These are phyloP conservation scores for Ornithoptera priamus DNA, from an alignment of 2,888 invertebrate genomes.

Conservation along the genomic window DNA sequence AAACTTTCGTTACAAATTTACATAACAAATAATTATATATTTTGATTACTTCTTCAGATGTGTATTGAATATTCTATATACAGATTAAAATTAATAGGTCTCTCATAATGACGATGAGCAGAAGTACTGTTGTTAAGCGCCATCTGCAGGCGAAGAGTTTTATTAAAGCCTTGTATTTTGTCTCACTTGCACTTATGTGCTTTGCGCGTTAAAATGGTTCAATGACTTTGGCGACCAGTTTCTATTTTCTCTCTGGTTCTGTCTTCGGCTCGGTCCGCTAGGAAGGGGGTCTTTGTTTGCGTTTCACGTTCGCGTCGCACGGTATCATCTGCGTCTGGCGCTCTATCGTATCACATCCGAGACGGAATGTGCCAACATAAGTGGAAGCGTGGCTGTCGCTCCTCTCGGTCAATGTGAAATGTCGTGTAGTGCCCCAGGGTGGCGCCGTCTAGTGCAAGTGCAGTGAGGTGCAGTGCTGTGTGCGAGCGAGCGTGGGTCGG, in stretches of 20 bases:
- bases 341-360: constrained; percentile 68
- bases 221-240: constrained; percentile 78
- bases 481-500: constrained; percentile 71
- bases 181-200: constrained; percentile 69
- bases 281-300: constrained; percentile 79
- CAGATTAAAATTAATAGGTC: constrained; percentile 44
- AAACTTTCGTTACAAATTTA: too few relatives aligned
- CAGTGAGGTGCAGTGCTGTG: constrained; percentile 76
- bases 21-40: too few relatives aligned
- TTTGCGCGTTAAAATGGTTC: constrained; percentile 71
- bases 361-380: constrained; percentile 78
- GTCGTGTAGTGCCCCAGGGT: constrained; percentile 72
- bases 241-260: constrained; percentile 80
- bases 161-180: constrained; percentile 36
- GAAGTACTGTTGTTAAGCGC: constrained; percentile 39
- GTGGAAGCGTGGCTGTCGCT: constrained; percentile 76
- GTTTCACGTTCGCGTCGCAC: constrained; percentile 76
- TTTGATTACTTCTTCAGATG: too few relatives aligned
- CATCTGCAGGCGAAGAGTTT: constrained; percentile 49
- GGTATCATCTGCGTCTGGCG: constrained; percentile 66
- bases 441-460: constrained; percentile 77
- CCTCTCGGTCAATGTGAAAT: constrained; percentile 75
- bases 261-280: constrained; percentile 69
- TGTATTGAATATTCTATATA: not conserved
- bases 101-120: constrained; percentile 42